Conservation (phyloP, 2,113 vertebrate species). For the Daubentonia madagascariensis region DNA sequence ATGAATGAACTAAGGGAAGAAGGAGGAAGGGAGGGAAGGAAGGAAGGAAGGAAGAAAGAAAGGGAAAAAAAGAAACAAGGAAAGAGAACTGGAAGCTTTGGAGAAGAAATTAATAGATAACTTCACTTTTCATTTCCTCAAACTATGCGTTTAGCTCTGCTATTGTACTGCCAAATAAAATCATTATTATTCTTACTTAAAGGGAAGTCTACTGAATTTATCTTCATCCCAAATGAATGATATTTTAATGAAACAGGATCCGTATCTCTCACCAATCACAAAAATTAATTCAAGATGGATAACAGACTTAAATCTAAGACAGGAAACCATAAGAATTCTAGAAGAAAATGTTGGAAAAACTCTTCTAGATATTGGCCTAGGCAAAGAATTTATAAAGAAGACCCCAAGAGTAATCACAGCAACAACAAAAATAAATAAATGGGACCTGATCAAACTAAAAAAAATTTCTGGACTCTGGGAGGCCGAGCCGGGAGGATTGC, state of each 20-base stretch:
- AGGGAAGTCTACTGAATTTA: slow-evolving; percentile 64
- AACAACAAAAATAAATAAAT: too few species aligned
- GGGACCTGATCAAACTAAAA: too few species aligned
- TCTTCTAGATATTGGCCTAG: too few species aligned
- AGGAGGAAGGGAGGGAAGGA: slow-evolving; percentile 34
- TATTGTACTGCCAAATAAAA: slow-evolving; percentile 73
- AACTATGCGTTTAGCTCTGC: slow-evolving; percentile 37
- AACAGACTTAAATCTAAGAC: too few species aligned
- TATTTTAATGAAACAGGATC: slow-evolving; percentile 62
- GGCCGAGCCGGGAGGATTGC: too few species aligned
- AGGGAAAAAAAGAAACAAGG: background rate
- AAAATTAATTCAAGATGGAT: too few species aligned
- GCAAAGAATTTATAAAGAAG: too few species aligned
- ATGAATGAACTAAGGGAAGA: background rate
- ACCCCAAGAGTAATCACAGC: too few species aligned
- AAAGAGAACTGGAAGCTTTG: background rate
- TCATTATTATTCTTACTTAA: slow-evolving; percentile 66
- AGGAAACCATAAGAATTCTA: too few species aligned
- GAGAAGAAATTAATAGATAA: background rate
- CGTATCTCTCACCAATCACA: too few species aligned
- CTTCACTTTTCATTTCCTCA: background rate
- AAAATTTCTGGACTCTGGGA: too few species aligned
- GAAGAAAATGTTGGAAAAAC: too few species aligned
- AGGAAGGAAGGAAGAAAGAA: background rate
- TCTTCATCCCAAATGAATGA: slow-evolving; percentile 69